These are phyloP conservation scores for Gopherus evgoodei DNA, from an alignment of 2,113 vertebrate genomes.

Conservation along the genomic window DNA sequence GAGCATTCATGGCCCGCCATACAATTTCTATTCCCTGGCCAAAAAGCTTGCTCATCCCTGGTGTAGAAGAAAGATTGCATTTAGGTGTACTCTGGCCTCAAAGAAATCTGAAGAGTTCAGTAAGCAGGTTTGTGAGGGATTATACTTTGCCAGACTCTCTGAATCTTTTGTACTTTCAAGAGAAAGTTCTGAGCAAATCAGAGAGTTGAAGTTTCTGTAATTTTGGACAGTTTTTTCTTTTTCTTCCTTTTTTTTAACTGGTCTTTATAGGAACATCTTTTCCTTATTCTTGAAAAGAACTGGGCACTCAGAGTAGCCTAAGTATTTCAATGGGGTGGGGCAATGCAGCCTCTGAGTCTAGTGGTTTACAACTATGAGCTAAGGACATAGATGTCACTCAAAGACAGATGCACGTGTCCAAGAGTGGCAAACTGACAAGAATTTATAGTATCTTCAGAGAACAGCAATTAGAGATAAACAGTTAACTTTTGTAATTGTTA, in stretches of 20 bases:
- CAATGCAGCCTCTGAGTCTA: not conserved
- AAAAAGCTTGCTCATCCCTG: no score
- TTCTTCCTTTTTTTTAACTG: not conserved
- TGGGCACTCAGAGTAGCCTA: not conserved
- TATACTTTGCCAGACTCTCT: conserved; percentile 22
- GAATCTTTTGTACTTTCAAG: not conserved
- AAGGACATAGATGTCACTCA: not conserved
- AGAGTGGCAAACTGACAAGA: conserved; percentile 10
- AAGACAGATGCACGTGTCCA: not conserved
- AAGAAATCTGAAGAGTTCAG: not conserved
- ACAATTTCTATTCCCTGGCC: no score
- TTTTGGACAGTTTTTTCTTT: not conserved
- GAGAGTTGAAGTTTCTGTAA: conserved; percentile 29
- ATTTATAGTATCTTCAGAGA: conserved; percentile 21
- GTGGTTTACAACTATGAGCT: not conserved
- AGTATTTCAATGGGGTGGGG: not conserved
- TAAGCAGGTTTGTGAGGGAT: conserved; percentile 13
- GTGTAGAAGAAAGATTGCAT: not conserved
- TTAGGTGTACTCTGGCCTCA: not conserved
- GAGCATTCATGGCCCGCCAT: no score
- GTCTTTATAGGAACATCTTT: conserved; percentile 12
- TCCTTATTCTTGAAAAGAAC: not conserved
- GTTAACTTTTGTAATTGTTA: not conserved
- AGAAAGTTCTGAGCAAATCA: not conserved
- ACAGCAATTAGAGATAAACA: not conserved